Percentiles rank a stretch among this genome's conserved stretches.
These are phyloP conservation scores for Paracanthobrama guichenoti DNA, from an alignment of 2,113 vertebrate genomes.

Conservation along the genomic window DNA sequence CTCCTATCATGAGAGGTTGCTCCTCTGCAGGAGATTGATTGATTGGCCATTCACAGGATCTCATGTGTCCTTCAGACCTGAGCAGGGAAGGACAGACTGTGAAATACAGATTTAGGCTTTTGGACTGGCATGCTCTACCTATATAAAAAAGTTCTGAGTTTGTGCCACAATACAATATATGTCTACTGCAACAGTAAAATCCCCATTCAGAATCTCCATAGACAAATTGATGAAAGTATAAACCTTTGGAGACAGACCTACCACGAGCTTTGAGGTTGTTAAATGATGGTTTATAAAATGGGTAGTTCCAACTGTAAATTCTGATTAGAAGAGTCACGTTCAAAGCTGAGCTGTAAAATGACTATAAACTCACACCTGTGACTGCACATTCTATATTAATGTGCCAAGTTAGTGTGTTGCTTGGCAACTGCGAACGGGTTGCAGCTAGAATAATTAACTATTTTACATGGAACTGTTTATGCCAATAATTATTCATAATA, in stretches of 20 bases:
- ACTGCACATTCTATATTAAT: neutral
- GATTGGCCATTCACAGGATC: constrained; percentile 70
- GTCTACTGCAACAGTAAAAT: neutral
- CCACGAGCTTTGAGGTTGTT: neutral
- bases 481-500: neutral
- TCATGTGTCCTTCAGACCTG: constrained; percentile 68
- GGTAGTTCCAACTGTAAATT: constrained; percentile 10
- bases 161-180: neutral
- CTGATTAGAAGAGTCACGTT: neutral
- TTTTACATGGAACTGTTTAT: constrained; percentile 2
- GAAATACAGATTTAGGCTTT: neutral
- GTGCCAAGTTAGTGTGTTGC: neutral
- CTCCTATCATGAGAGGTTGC: constrained; percentile 50
- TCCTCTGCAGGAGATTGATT: constrained; percentile 70
- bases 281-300: neutral
- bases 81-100: constrained; percentile 62
- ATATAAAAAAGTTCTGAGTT: neutral
- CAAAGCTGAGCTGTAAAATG: constrained; percentile 16
- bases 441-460: neutral
- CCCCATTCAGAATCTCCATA: neutral
- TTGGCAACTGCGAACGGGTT: neutral
- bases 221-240: neutral
- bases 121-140: neutral
- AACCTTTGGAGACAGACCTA: neutral
- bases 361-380: constrained; percentile 21